phyloP scores from a whole-genome alignment of 2,113 vertebrate species.

The Brachyistius frenatus region DNA sequence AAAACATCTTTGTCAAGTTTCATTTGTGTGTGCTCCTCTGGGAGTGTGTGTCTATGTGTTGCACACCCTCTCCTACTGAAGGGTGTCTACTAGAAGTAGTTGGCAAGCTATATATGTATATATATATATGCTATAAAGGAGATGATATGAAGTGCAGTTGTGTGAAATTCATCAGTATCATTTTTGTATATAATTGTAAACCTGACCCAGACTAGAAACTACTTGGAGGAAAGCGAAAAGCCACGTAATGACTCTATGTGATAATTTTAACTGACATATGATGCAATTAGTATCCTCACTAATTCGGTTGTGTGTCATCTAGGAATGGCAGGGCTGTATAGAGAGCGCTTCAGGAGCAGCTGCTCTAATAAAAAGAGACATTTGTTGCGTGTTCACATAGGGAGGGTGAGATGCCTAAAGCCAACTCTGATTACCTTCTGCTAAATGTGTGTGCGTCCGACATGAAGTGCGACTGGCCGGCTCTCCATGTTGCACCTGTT shows the following conservation, averaged over 20 bases:
- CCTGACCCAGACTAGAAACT: background rate
- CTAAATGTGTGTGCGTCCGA: slow-evolving; percentile 21
- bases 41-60: background rate
- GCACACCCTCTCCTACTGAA: background rate
- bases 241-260: background rate
- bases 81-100: background rate
- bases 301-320: slow-evolving; percentile 53
- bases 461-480: slow-evolving; percentile 40
- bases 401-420: slow-evolving; percentile 38
- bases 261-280: slow-evolving; percentile 47
- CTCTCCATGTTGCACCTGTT: slow-evolving; percentile 43
- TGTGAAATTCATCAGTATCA: background rate
- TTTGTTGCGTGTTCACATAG: slow-evolving; percentile 44
- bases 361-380: slow-evolving; percentile 69
- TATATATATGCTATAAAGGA: too few species aligned
- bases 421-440: slow-evolving; percentile 52
- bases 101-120: background rate
- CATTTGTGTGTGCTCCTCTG: background rate
- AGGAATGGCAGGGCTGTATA: slow-evolving; percentile 39
- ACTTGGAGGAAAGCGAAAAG: background rate
- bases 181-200: background rate
- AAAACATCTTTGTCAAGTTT: background rate
- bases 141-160: background rate
- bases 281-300: slow-evolving; percentile 49
- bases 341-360: slow-evolving; percentile 56